Base-by-base conservation (phyloP, 2,113 vertebrate species). In the Trichomycterus rosablanca region DNA sequence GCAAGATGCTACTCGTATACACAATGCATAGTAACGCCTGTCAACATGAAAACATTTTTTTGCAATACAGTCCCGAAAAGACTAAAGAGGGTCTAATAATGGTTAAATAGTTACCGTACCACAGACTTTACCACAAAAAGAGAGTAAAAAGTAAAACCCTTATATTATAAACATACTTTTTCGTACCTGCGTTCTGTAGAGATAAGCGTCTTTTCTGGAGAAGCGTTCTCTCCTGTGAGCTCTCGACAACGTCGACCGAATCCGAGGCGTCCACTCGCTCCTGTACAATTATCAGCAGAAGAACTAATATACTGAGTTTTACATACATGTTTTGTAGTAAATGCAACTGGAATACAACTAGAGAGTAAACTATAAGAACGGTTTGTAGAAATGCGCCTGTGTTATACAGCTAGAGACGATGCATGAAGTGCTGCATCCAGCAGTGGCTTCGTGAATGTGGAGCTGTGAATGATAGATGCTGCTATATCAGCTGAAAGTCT, bases 101-200 rank as follows among this genome's bases (percentile, higher is more conserved):
- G n/a, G n/a, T n/a, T n/a, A n/a, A n/a, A n/a, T n/a, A 40, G 16
- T n/a, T n/a, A n/a, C n/a, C n/a, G n/a, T n/a, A 9, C 4, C 12
- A 24, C 15, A 8, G 7, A 26, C 2, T 15, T 15, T 24, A 49
- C 3, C 45, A 7, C 45, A 26, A 3, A 48, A 48, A 24, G 3
- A 0, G 0, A 7, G 20, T 4, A 20, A 20, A 44, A n/a, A n/a
- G n/a, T n/a, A n/a, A n/a, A n/a, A n/a, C n/a, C n/a, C n/a, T n/a
- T n/a, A n/a, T n/a, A n/a, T n/a, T n/a, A n/a, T n/a, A n/a, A n/a
- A n/a, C n/a, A n/a, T n/a, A n/a, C n/a, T n/a, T n/a, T n/a, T n/a
- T n/a, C n/a, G n/a, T 89, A 94, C 93, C 92, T 91, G 91, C 84
- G 73, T 90, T 91, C 78, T 91, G 91, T 78, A 88, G 79, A 20